phyloP scores from a whole-genome alignment of 2,888 invertebrate species.

The Coleophora flavipennella region DNA sequence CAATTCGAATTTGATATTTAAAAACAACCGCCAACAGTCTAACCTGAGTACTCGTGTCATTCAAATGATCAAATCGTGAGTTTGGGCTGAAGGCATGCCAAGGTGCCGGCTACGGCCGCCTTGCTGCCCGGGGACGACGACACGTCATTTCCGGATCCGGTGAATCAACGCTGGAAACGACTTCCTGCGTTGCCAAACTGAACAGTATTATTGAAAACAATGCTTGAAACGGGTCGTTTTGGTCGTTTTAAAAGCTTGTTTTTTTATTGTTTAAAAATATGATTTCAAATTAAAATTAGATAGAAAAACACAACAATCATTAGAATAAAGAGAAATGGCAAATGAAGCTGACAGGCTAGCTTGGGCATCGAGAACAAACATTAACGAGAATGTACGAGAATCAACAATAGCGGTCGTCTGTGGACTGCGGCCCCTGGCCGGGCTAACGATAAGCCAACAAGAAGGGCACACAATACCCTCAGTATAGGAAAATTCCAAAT shows the following conservation, averaged over 20 bases:
- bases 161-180: conserved; percentile 1
- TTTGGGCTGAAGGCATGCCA: too few species aligned
- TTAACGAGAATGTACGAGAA: not conserved
- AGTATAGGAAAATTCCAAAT: conserved; percentile 4
- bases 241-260: too few species aligned
- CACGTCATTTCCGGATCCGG: conserved; percentile 10
- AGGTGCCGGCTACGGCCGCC: not conserved
- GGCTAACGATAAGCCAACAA: conserved; percentile 7
- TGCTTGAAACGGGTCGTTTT: too few species aligned
- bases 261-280: not conserved
- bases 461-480: not conserved
- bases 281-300: not conserved
- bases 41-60: too few species aligned
- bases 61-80: too few species aligned
- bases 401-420: not conserved
- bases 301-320: not conserved
- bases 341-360: too few species aligned
- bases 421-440: not conserved
- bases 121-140: conserved; percentile 11
- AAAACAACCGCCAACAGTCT: too few species aligned
- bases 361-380: not conserved
- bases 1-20: too few species aligned
- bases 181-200: conserved; percentile 8
- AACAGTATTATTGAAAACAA: not conserved
- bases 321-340: not conserved